Evolutionary conservation across 2,113 vertebrate species (phyloP).

Genomic region (Orientallactaga bullata): DNA sequence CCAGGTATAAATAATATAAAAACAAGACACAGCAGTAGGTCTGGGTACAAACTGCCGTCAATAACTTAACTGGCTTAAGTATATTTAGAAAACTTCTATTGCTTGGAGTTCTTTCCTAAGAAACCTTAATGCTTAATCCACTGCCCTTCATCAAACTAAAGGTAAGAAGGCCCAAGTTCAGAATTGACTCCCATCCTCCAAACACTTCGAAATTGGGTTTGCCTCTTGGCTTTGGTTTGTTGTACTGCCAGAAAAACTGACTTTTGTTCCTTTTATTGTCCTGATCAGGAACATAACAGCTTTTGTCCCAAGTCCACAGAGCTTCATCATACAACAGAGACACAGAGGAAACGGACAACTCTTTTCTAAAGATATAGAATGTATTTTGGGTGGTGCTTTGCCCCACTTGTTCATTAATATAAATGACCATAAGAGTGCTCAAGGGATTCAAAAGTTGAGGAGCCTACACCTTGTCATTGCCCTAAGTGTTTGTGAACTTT

Average conservation of each 20-base stretch:
- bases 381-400: constrained; percentile 17
- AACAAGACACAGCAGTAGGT: neutral
- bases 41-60: neutral
- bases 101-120: neutral
- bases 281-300: neutral
- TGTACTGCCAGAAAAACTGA: neutral
- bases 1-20: neutral
- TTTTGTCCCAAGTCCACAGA: neutral
- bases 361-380: constrained; percentile 31
- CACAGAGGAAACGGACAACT: neutral
- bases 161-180: neutral
- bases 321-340: neutral
- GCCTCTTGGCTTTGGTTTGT: neutral
- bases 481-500: neutral
- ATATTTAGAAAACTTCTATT: neutral
- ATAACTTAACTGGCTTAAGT: neutral
- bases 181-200: neutral
- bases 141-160: neutral
- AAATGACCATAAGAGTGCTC: neutral
- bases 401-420: neutral
- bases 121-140: neutral
- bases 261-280: neutral
- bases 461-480: neutral
- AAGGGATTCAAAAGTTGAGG: neutral
- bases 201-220: neutral